A percentile compares a stretch with the other conserved stretches of the same genome.
These are phyloP conservation scores for Tenthredo mesomela DNA, from an alignment of 2,888 invertebrate species.

Conservation along the genomic window DNA sequence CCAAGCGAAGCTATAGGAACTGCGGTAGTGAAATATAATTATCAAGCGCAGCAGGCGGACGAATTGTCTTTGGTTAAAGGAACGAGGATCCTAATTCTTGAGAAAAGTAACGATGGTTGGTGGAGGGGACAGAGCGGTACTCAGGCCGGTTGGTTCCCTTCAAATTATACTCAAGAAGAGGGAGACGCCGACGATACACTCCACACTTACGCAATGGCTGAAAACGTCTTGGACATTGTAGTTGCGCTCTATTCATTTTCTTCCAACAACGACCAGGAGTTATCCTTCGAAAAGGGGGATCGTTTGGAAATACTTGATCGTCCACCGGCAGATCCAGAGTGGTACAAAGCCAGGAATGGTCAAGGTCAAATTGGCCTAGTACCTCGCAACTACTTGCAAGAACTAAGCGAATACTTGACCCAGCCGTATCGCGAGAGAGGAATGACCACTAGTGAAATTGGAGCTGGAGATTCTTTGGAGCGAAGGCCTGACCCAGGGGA, in stretches of 20 bases:
- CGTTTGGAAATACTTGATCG: constrained; percentile 97
- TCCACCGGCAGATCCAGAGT: constrained; percentile 98
- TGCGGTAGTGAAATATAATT: constrained; percentile 97
- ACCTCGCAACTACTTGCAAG: constrained; percentile 96
- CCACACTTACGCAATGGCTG: constrained; percentile 96
- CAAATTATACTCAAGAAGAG: constrained; percentile 98
- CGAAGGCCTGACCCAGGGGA: constrained; percentile 80
- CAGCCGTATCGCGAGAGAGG: constrained; percentile 87
- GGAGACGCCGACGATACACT: constrained; percentile 92
- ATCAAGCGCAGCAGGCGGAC: constrained; percentile 96
- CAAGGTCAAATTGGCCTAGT: constrained; percentile 97
- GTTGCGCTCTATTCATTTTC: constrained; percentile 97
- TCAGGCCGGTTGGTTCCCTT: constrained; percentile 96
- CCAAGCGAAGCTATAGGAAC: constrained; percentile 92
- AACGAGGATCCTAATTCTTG: constrained; percentile 95
- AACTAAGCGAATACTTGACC: constrained; percentile 93
- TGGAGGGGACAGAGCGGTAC: constrained; percentile 95
- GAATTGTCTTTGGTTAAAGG: constrained; percentile 97
- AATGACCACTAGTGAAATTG: constrained; percentile 70
- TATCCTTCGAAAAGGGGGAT: constrained; percentile 98
- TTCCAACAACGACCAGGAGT: constrained; percentile 96
- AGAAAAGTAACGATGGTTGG: constrained; percentile 99
- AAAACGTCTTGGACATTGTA: constrained; percentile 97
- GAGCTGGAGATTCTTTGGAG: constrained; percentile 79
- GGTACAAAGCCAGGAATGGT: constrained; percentile 97